Percentiles rank a stretch among this genome's conserved stretches.
These are phyloP conservation scores for Stichodactyla helianthus DNA, from an alignment of 64 coral and sea anemone species.

Conservation along the genomic window DNA sequence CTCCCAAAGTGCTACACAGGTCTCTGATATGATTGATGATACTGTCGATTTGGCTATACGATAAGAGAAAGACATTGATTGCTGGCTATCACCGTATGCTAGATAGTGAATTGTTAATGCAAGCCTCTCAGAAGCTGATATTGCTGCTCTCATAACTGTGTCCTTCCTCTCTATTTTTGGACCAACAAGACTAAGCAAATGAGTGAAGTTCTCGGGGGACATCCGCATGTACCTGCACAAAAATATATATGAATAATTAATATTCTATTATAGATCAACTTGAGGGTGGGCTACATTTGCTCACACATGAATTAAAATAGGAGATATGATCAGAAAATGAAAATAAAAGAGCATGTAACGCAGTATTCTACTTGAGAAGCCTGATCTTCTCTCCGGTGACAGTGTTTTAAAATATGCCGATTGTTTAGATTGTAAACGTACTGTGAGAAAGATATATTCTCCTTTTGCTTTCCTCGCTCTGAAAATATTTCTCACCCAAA, in stretches of 20 bases:
- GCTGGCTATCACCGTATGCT: slow-evolving; percentile 23
- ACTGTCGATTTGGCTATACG: slow-evolving; percentile 13
- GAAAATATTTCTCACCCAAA: slow-evolving; percentile 15
- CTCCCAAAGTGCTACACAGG: neutral
- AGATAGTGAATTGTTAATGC: slow-evolving; percentile 8
- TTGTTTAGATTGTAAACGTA: too few species aligned
- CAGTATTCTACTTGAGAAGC: too few species aligned
- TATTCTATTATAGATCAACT: neutral
- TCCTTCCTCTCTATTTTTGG: slow-evolving; percentile 28
- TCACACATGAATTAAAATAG: too few species aligned
- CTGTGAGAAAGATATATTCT: neutral
- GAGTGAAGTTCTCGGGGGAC: slow-evolving; percentile 51
- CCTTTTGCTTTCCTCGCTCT: neutral
- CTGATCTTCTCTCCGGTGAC: too few species aligned
- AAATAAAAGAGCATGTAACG: too few species aligned
- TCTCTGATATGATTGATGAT: neutral
- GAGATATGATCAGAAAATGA: too few species aligned
- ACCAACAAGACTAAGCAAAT: slow-evolving; percentile 43
- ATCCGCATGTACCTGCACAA: slow-evolving; percentile 49
- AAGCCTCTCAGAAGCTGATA: slow-evolving; percentile 26
- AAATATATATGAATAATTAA: neutral
- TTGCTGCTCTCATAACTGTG: slow-evolving; percentile 34
- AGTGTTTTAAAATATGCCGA: too few species aligned
- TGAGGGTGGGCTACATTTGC: too few species aligned
- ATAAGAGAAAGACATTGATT: slow-evolving; percentile 22